Percentiles rank a stretch among this genome's conserved stretches.
Conservation (phyloP, 1,140 invertebrate species). For the Caenorhabditis brenneri region DNA sequence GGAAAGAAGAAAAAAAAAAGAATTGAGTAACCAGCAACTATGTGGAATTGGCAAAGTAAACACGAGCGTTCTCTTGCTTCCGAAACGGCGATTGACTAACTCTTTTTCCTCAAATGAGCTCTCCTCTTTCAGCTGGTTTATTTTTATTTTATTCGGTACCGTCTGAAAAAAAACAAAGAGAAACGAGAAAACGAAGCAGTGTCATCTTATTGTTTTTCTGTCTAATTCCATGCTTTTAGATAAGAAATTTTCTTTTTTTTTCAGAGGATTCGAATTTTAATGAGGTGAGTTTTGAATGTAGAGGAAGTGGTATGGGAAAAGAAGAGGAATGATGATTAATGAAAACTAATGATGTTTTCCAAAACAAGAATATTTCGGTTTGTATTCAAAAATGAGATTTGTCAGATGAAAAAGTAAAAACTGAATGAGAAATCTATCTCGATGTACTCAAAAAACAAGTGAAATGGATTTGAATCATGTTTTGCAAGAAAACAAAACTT, state of each 20-base stretch:
- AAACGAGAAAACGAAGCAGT: neutral
- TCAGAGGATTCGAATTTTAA: neutral
- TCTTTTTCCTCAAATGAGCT: neutral
- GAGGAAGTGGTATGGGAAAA: neutral
- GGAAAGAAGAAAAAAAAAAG: neutral
- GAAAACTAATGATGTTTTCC: too few species aligned
- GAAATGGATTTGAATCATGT: too few species aligned
- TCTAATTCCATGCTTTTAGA: neutral
- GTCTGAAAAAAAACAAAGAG: neutral
- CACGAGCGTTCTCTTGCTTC: neutral
- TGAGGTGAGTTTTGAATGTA: neutral
- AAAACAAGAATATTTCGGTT: too few species aligned
- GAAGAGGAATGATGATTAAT: too few species aligned
- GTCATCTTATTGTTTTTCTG: neutral
- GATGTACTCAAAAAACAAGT: too few species aligned
- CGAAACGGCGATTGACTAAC: neutral
- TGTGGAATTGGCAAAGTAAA: slow-evolving; percentile 18
- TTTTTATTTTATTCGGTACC: too few species aligned
- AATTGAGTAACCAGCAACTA: neutral
- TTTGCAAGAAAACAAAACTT: too few species aligned
- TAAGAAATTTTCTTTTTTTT: neutral
- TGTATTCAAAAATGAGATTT: too few species aligned
- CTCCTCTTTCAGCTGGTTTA: neutral
- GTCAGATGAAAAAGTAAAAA: too few species aligned
- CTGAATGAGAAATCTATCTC: too few species aligned